These are phyloP conservation scores for Ornithorhynchus anatinus DNA, from an alignment of 2,113 vertebrate species.

Conservation along the genomic window DNA sequence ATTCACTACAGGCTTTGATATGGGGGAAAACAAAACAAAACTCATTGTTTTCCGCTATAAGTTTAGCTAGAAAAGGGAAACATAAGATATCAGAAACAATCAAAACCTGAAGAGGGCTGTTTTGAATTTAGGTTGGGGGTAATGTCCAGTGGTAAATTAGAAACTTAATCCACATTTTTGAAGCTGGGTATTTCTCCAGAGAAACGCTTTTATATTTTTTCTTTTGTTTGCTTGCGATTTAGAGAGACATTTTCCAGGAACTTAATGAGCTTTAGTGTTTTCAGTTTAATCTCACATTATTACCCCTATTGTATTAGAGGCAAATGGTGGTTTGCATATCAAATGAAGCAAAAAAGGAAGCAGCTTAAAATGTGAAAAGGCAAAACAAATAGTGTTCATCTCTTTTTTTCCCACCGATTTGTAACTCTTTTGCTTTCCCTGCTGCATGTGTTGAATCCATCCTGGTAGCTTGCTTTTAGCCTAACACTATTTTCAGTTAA, in stretches of 20 bases:
- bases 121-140: constrained; percentile 49
- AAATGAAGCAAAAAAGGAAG: constrained; percentile 53
- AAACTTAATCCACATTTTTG: constrained; percentile 71
- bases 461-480: constrained; percentile 7
- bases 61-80: constrained; percentile 65
- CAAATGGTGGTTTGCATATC: constrained; percentile 58
- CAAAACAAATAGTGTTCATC: constrained; percentile 46
- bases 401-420: not conserved
- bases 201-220: constrained; percentile 58
- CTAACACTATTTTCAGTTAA: constrained; percentile 1
- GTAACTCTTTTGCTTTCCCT: constrained; percentile 19
- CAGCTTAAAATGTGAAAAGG: constrained; percentile 48
- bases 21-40: constrained; percentile 41
- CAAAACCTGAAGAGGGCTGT: constrained; percentile 59
- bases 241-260: constrained; percentile 63
- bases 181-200: constrained; percentile 66
- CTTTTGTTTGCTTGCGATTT: constrained; percentile 72
- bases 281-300: constrained; percentile 69
- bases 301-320: constrained; percentile 48
- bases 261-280: constrained; percentile 73
- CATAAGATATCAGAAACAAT: constrained; percentile 69
- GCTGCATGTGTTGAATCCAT: not conserved
- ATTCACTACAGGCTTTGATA: constrained; percentile 72
- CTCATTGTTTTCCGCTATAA: constrained; percentile 61
- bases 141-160: constrained; percentile 25